phyloP scores from a whole-genome alignment of 2,113 vertebrate genomes.

The Burhinus bistriatus region DNA sequence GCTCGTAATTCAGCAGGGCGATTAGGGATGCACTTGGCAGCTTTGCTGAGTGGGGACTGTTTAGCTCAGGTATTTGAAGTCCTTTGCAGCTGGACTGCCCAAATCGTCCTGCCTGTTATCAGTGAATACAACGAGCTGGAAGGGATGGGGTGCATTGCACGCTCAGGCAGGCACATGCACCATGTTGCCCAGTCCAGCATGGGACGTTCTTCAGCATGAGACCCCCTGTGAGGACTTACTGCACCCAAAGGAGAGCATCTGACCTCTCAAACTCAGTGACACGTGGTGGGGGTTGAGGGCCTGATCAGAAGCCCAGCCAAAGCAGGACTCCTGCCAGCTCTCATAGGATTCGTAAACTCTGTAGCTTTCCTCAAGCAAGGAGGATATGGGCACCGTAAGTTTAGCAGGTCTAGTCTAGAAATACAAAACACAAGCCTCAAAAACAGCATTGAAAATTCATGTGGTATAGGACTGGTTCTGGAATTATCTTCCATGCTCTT shows the following conservation, averaged over 20 bases:
- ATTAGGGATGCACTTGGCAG: background rate
- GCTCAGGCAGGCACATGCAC: no score
- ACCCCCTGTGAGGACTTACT: fast-evolving
- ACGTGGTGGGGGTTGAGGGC: fast-evolving
- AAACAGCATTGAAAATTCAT: background rate
- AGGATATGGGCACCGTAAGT: background rate
- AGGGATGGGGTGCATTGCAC: background rate
- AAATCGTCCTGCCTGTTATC: background rate
- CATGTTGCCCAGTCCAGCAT: background rate
- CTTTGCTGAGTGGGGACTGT: background rate
- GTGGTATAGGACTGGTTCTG: background rate
- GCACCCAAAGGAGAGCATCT: background rate
- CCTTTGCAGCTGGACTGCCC: background rate
- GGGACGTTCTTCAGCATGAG: background rate
- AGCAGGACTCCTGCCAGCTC: background rate
- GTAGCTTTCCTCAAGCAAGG: background rate
- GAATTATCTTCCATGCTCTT: background rate
- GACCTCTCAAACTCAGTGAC: background rate
- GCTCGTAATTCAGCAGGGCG: background rate
- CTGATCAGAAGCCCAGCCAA: background rate
- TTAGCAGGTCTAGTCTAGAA: background rate
- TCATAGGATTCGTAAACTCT: background rate
- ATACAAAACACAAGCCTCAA: background rate
- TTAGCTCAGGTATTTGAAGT: background rate
- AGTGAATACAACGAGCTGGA: background rate